Evolutionary conservation across 2,113 vertebrate species (phyloP).

Genomic region (Heterochromis multidens): DNA sequence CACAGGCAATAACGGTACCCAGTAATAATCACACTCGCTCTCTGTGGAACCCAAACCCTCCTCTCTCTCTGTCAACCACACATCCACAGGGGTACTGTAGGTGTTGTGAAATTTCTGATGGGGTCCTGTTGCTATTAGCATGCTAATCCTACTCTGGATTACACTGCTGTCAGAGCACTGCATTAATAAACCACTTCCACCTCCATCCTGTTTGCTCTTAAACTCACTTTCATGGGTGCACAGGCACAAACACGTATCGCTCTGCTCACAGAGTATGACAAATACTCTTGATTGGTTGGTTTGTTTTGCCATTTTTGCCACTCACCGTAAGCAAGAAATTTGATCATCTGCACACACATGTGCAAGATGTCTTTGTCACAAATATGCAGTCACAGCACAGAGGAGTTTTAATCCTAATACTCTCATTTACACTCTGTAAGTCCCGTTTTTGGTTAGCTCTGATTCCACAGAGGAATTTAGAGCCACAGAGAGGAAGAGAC

Average conservation of each 20-base stretch:
- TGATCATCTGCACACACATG: not conserved
- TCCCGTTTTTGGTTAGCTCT: not conserved
- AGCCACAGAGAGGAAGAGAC: not conserved
- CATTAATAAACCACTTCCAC: conserved; percentile 15
- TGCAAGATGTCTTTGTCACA: not conserved
- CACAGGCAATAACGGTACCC: not conserved
- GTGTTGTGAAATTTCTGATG: conserved; percentile 2
- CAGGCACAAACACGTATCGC: not conserved
- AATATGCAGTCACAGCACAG: not conserved
- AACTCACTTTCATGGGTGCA: not conserved
- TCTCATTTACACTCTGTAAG: not conserved
- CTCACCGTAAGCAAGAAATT: not conserved
- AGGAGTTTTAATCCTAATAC: not conserved
- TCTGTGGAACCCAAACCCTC: not conserved
- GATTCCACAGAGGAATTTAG: not conserved
- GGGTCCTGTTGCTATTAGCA: conserved; percentile 18
- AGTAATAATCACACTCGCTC: not conserved
- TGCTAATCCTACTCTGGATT: conserved; percentile 36
- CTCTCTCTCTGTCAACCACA: not conserved
- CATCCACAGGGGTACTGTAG: not conserved
- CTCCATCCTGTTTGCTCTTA: not conserved
- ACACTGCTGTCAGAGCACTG: conserved; percentile 15
- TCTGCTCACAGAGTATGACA: not conserved
- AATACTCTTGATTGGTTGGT: not conserved
- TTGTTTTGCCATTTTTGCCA: not conserved